Evolutionary conservation across 2,113 vertebrate species (phyloP).

Genomic region (Electrona antarctica): DNA sequence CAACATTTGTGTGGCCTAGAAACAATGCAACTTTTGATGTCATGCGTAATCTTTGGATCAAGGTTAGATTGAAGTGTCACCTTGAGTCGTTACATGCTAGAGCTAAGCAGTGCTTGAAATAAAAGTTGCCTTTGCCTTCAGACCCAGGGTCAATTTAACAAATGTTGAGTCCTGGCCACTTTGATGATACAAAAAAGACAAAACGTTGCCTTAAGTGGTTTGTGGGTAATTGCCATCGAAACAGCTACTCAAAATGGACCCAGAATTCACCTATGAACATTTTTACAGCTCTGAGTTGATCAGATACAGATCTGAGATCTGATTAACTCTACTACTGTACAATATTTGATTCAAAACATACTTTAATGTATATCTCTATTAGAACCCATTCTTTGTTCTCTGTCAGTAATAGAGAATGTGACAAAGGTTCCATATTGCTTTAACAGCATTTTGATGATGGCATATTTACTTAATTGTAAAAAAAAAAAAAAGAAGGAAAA

Average conservation of each 20-base stretch:
- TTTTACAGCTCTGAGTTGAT: conserved; percentile 46
- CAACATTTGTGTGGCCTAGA: conserved; percentile 11
- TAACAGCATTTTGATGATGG: background rate
- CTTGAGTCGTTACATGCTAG: conserved; percentile 24
- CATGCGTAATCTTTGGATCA: conserved; percentile 18
- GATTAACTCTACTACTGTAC: conserved; percentile 4
- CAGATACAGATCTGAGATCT: conserved; percentile 7
- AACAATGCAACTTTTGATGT: conserved; percentile 31
- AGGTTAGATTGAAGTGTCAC: conserved; percentile 28
- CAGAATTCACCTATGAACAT: conserved; percentile 29
- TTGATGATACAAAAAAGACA: conserved; percentile 39
- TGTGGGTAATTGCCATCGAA: conserved; percentile 23
- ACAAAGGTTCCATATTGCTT: background rate
- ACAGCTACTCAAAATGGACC: conserved; percentile 26
- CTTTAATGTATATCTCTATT: background rate
- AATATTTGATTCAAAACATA: conserved; percentile 38
- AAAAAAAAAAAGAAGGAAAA: background rate
- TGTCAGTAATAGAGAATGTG: background rate
- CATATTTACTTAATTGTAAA: background rate
- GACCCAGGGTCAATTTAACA: conserved; percentile 25
- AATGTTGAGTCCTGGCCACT: conserved; percentile 31
- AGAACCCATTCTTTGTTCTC: background rate
- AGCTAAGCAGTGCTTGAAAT: conserved; percentile 40
- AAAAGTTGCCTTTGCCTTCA: conserved; percentile 51
- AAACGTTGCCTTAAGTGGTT: conserved; percentile 62